phyloP scores from a whole-genome alignment of 1,140 invertebrate genomes.

The Lycorma delicatula region DNA sequence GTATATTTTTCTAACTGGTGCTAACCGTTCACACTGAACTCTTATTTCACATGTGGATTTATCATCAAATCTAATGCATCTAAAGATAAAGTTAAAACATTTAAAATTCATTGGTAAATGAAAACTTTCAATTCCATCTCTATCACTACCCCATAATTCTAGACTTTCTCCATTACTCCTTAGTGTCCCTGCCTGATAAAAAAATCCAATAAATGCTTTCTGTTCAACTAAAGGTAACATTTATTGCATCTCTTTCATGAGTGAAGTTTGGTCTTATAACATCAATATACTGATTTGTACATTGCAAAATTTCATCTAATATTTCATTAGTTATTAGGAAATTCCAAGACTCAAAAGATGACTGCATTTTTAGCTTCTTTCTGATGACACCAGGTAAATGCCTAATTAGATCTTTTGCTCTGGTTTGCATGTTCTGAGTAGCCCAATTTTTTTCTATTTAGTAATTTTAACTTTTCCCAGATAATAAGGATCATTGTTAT shows the following conservation, averaged over 20 bases:
- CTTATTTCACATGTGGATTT: no score
- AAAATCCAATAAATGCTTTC: no score
- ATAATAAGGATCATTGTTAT: background rate
- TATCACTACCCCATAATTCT: no score
- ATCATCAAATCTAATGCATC: no score
- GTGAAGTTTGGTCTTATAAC: no score
- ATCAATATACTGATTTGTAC: constrained; percentile 7
- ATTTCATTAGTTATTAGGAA: constrained; percentile 8
- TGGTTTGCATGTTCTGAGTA: background rate
- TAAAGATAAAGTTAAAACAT: no score
- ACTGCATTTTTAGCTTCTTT: background rate
- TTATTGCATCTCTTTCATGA: background rate
- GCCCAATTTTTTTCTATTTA: background rate
- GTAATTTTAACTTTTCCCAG: background rate
- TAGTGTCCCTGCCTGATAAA: no score
- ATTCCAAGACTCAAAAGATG: constrained; percentile 1
- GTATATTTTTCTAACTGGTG: no score
- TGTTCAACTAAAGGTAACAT: background rate
- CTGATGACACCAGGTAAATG: background rate
- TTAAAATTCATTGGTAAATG: no score
- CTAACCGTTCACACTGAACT: no score
- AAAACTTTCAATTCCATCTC: no score
- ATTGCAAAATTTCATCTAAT: constrained; percentile 2
- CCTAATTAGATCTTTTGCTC: background rate
- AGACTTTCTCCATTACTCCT: no score